phyloP scores from a whole-genome alignment of 2,888 invertebrate genomes.

The Disparrhopalites patrizii region DNA sequence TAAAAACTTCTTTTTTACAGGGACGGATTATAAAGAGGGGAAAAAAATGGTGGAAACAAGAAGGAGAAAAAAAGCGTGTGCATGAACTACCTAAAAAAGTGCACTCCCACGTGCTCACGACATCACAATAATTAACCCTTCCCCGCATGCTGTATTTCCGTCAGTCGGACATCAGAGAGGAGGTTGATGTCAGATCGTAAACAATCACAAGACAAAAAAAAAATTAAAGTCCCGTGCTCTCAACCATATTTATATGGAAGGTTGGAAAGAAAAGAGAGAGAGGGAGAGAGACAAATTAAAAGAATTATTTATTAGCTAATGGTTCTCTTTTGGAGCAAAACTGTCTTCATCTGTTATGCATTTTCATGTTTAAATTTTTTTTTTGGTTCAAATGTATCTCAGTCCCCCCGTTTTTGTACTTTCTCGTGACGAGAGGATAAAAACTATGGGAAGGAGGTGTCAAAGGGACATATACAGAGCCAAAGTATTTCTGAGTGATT shows the following conservation, averaged over 20 bases:
- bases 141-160: constrained; percentile 23
- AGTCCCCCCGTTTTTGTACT: background rate
- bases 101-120: constrained; percentile 26
- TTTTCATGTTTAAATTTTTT: constrained; percentile 5
- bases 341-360: too few relatives aligned
- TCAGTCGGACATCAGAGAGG: constrained; percentile 20
- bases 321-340: background rate
- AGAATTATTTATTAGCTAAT: background rate
- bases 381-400: background rate
- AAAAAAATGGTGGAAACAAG: background rate
- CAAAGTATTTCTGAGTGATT: too few relatives aligned
- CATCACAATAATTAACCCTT: constrained; percentile 20
- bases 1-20: background rate
- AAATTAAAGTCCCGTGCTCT: background rate
- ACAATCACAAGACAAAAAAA: background rate
- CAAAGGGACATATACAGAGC: too few relatives aligned
- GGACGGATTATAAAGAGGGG: background rate
- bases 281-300: too few relatives aligned
- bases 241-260: background rate
- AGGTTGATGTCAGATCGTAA: constrained; percentile 7
- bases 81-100: constrained; percentile 7
- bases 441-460: background rate
- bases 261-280: background rate
- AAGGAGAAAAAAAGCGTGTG: background rate
- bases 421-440: background rate